Percentiles rank a stretch among this genome's conserved stretches.
Conservation (phyloP, 2,888 invertebrate genomes). For the Vanessa cardui region DNA sequence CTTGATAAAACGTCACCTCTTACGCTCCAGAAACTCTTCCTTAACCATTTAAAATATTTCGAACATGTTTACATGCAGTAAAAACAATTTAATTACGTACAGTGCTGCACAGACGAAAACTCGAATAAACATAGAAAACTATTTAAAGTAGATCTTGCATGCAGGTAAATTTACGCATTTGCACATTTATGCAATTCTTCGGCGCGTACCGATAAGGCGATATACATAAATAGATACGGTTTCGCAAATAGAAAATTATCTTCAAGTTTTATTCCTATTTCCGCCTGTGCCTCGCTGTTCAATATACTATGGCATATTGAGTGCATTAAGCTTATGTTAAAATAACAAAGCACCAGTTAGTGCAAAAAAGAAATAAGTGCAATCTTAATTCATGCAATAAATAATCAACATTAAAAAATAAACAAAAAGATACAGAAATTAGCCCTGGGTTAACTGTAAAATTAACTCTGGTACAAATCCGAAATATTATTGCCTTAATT, state of each 20-base stretch:
- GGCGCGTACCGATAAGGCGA: neutral
- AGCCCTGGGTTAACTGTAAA: conserved; percentile 11
- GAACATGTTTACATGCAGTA: conserved; percentile 1
- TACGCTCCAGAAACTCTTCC: neutral
- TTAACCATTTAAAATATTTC: conserved; percentile 12
- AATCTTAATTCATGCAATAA: conserved; percentile 65
- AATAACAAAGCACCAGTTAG: conserved; percentile 20
- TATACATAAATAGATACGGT: neutral
- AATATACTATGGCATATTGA: neutral
- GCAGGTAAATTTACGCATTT: neutral
- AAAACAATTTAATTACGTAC: neutral
- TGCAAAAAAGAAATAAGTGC: conserved; percentile 52
- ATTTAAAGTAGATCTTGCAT: too few relatives aligned
- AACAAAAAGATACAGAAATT: conserved; percentile 30
- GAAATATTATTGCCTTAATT: conserved; percentile 1
- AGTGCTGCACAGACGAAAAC: conserved; percentile 4
- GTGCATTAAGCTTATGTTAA: conserved; percentile 11
- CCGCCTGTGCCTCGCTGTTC: conserved; percentile 6
- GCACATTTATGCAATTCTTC: neutral
- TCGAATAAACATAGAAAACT: neutral
- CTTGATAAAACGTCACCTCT: conserved; percentile 13
- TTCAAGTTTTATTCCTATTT: conserved; percentile 3
- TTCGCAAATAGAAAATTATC: conserved; percentile 3
- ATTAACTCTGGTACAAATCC: conserved; percentile 34
- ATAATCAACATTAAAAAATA: conserved; percentile 63